phyloP scores from a whole-genome alignment of 2,113 vertebrate genomes.

The Eptesicus fuscus region DNA sequence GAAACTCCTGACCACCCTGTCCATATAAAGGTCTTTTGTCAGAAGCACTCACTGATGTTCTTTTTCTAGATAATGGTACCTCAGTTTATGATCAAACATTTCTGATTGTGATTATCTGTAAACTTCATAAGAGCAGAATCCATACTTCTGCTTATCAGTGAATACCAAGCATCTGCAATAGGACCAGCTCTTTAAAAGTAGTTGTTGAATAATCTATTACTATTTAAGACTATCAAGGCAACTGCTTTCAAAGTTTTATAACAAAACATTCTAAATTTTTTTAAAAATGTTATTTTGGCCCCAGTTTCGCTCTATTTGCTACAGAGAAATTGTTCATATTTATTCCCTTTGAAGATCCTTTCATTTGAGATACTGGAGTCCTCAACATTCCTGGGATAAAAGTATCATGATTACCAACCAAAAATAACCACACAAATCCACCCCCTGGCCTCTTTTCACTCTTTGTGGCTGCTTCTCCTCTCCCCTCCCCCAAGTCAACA shows the following conservation, averaged over 20 bases:
- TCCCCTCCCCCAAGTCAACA: background rate
- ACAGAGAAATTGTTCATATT: background rate
- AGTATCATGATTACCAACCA: background rate
- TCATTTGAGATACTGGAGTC: background rate
- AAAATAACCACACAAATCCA: slow-evolving; percentile 34
- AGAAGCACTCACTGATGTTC: background rate
- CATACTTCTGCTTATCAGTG: background rate
- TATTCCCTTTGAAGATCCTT: background rate
- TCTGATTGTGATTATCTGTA: background rate
- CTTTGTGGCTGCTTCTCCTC: background rate
- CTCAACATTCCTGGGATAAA: background rate
- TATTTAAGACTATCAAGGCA: background rate
- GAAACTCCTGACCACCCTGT: background rate
- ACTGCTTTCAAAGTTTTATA: background rate
- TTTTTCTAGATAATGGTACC: background rate
- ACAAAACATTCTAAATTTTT: background rate
- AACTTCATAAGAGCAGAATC: background rate
- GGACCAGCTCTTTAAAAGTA: background rate
- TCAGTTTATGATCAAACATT: background rate
- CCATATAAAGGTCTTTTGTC: background rate
- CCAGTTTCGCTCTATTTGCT: background rate
- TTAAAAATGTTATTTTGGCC: background rate
- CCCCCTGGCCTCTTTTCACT: background rate
- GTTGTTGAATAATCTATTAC: background rate
- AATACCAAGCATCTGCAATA: background rate